A percentile compares a stretch with the other conserved stretches of the same genome.
Conservation (phyloP, 2,888 invertebrate genomes). For the Chesias legatella region DNA sequence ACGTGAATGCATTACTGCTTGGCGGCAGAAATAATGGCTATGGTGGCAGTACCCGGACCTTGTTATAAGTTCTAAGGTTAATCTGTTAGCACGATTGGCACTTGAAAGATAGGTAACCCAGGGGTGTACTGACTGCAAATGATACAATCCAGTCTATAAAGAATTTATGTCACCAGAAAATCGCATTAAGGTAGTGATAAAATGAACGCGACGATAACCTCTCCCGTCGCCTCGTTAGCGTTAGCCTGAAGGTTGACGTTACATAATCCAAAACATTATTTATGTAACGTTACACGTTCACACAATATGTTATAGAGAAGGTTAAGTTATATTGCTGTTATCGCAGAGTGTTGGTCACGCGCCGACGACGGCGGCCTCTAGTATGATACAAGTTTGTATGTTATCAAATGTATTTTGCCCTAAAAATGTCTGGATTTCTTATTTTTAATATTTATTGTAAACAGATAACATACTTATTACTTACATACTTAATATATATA, state of each 20-base stretch:
- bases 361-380: background rate
- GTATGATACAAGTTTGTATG: conserved; percentile 10
- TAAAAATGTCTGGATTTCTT: no score
- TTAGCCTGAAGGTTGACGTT: conserved; percentile 22
- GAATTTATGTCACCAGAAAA: conserved; percentile 16
- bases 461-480: no score
- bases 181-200: conserved; percentile 19
- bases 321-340: conserved; percentile 15
- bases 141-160: conserved; percentile 13
- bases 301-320: conserved; percentile 20
- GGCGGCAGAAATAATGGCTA: no score
- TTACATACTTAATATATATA: no score
- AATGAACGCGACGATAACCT: conserved; percentile 19
- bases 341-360: conserved; percentile 9
- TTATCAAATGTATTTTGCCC: no score
- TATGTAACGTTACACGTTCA: conserved; percentile 26
- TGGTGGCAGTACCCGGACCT: no score
- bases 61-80: no score
- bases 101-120: no score
- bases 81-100: no score
- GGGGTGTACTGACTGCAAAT: no score
- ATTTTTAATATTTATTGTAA: no score
- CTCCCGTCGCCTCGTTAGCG: conserved; percentile 16
- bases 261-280: conserved; percentile 22
- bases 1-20: no score